Evolutionary conservation across 2,888 invertebrate species (phyloP).

Genomic region (Ferrisia virgata): DNA sequence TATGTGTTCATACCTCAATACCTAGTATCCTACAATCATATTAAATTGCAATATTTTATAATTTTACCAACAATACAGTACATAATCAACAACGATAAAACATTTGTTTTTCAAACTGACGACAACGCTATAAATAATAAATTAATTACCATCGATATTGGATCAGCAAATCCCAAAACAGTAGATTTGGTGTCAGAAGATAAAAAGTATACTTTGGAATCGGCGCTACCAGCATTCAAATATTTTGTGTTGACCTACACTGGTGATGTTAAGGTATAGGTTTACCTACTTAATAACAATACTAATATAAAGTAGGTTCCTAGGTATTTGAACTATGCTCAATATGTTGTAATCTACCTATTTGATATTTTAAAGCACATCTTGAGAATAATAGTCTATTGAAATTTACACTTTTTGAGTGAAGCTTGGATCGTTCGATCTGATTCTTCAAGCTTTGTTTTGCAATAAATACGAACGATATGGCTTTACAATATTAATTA

Average conservation of each 20-base stretch:
- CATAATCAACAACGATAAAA: constrained; percentile 78
- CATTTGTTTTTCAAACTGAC: constrained; percentile 57
- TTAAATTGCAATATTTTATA: constrained; percentile 23
- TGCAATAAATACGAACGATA: too few relatives aligned
- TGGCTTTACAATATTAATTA: too few relatives aligned
- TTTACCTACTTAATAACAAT: too few relatives aligned
- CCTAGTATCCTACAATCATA: neutral
- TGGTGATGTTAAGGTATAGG: constrained; percentile 86
- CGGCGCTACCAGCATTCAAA: constrained; percentile 79
- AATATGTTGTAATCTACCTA: too few relatives aligned
- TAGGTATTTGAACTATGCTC: too few relatives aligned
- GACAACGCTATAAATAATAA: constrained; percentile 89
- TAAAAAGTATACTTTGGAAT: constrained; percentile 81
- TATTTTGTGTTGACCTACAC: constrained; percentile 85
- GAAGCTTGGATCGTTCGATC: too few relatives aligned
- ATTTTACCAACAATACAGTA: constrained; percentile 63
- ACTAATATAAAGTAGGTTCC: too few relatives aligned
- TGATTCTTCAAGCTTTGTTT: too few relatives aligned
- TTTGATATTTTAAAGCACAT: too few relatives aligned
- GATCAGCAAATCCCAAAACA: constrained; percentile 74
- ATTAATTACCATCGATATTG: constrained; percentile 77
- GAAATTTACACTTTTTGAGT: too few relatives aligned
- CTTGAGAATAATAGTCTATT: too few relatives aligned
- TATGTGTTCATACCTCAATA: too few relatives aligned
- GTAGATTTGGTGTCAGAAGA: constrained; percentile 78